Evolutionary conservation across 2,888 invertebrate species (phyloP), one percentile per base, ranked within the genome.

Genomic region (Cryptus viduatorius): DNA sequence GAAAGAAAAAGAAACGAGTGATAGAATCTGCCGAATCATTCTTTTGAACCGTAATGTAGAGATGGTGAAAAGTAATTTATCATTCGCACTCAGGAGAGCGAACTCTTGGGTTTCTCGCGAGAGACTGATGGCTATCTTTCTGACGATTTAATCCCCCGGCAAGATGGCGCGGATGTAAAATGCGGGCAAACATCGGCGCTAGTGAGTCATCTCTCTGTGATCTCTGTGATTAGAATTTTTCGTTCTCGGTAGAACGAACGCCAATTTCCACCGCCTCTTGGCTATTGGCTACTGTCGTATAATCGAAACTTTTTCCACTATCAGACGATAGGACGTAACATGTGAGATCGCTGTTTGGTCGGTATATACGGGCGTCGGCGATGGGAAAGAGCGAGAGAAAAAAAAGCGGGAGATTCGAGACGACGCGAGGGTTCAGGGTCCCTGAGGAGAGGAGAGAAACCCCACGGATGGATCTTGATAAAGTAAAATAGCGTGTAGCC

Each of bases 401-500:
- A 72, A 72, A 67, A 46, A 68, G 44, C 19, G 77, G 65, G 78
- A 67, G 46, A 79, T 83, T 69, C 76, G 82, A 84, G 64, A 71
- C 59, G 82, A 72, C 14, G 24, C 76, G 82, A 85, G 84, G 84
- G 87, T 84, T 82, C 69, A 14, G 61, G 76, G 83, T 87, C 86
- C 84, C 84, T 44, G 53, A 82, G 82, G 84, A 76, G 53, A 50
- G n/a, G n/a, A 53, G 42, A 29, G 29, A 31, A 14, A 75, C 71
- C 82, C 79, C 65, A 75, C 64, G 76, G 84, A 85, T 82, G 73
- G 86, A 86, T 87, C 87, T 82, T 87, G 86, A 87, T 87, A 84
- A 84, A 87, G 87, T 84, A 83, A 87, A 87, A 87, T 87, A 86
- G 79, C 86, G 71, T 84, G 81, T 79, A 84, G 65, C 67, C 79